Base-by-base conservation (phyloP, 2,888 invertebrate species). In the Dione juno region DNA sequence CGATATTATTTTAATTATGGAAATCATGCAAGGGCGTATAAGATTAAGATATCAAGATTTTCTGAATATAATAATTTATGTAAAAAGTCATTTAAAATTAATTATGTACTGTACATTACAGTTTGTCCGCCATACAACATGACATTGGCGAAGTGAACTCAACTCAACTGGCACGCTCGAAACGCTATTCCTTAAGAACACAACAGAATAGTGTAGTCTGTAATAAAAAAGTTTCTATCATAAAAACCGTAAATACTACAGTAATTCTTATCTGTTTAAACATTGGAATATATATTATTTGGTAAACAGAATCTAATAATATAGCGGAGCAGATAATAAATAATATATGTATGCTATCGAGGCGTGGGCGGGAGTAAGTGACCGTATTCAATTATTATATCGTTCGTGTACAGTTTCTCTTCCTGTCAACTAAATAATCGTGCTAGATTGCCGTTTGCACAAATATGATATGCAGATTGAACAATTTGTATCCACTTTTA, bases 291-390 rank as follows among this genome's bases (percentile, higher is more conserved):
- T 14, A 53, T 53, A 28, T 54, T n/a, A 9, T 35, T 54, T n/a
- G 28, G 28, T 54, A 54, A 54, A 54, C 28, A 54, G n/a, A 54
- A n/a, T 28, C 2, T 11, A 53, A 14, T 53, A 21, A 53, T 14
- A 21, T 14, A 59, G 5, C 21, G 11, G 41, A 14, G 10, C 9
- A 59, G 41, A 43, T n/a, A 43, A 9, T 59, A 43, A 43, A 59
- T 41, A 41, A 21, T 21, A 43, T 9, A 43, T 59, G 41, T 59
- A 11, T 9, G 21, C 43, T 45, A 45, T 61, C 16, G 11, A 16
- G 0, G 28, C 16, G 63, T 63, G 50, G 63, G 63, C 63, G 63
- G 35, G 63, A 37, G 63, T 63, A 50, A 63, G 48, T 63, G 63
- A 50, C 63, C 63, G 63, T 45, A 48, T 63, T 45, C 63, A 35